These are phyloP conservation scores for Cephus nigrinus DNA, from an alignment of 2,888 invertebrate genomes.

Conservation along the genomic window DNA sequence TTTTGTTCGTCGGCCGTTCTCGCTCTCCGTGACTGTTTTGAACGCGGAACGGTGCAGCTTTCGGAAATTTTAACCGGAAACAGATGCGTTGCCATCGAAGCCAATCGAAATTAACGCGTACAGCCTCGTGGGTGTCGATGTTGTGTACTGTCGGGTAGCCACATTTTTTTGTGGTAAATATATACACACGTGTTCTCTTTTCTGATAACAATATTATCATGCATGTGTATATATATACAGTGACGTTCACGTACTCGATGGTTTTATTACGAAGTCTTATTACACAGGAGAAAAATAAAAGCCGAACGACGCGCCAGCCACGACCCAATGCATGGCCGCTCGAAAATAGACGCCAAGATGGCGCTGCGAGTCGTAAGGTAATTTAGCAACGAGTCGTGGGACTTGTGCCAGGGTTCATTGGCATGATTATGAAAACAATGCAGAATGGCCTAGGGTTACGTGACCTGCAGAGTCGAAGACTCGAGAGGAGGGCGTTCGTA, in stretches of 20 bases:
- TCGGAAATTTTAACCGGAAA: neutral
- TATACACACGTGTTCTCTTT: too few species aligned
- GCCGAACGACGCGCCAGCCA: neutral
- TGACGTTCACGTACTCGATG: neutral
- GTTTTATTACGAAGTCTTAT: neutral
- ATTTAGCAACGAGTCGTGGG: neutral
- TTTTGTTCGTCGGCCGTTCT: conserved; percentile 33
- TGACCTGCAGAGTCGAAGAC: neutral
- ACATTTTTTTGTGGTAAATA: too few species aligned
- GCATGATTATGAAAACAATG: neutral
- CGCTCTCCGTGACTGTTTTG: neutral
- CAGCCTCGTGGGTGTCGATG: neutral
- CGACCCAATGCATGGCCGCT: neutral
- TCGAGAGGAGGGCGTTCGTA: neutral
- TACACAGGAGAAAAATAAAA: neutral
- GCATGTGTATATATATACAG: neutral
- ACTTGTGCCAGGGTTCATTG: neutral
- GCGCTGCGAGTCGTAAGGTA: neutral
- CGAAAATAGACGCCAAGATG: neutral
- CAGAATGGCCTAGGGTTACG: neutral
- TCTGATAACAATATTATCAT: too few species aligned
- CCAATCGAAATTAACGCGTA: neutral
- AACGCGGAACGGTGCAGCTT: neutral
- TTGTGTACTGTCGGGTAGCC: neutral
- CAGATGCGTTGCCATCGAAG: neutral